phyloP scores from a whole-genome alignment of 2,797 vertebrate genomes.

The Xerus rutilus region DNA sequence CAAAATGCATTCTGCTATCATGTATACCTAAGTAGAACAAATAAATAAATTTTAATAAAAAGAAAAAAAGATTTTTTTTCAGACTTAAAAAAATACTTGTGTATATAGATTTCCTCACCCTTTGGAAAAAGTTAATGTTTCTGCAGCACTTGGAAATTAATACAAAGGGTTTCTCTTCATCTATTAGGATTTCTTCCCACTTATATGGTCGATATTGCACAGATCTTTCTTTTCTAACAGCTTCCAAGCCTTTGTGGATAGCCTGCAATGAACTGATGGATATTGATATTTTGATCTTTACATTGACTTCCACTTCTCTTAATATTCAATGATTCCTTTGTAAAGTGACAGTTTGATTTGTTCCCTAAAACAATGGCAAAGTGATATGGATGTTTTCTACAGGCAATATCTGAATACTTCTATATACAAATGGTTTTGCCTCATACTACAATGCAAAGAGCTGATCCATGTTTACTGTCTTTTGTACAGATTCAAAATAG shows the following conservation, averaged over 20 bases:
- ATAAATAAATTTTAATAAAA: too few relatives aligned
- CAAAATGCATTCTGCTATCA: too few relatives aligned
- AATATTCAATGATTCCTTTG: constrained; percentile 38
- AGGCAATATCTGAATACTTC: not conserved
- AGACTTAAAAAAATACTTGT: not conserved
- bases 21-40: too few relatives aligned
- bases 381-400: not conserved
- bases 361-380: constrained; percentile 35
- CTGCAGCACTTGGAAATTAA: not conserved
- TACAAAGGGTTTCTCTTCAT: not conserved
- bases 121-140: not conserved
- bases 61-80: too few relatives aligned
- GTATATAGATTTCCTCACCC: not conserved
- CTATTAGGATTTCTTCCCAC: not conserved
- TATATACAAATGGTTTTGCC: not conserved
- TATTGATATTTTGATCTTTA: constrained; percentile 57
- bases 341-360: constrained; percentile 34
- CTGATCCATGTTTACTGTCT: constrained; percentile 55
- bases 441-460: constrained; percentile 20
- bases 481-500: constrained; percentile 53
- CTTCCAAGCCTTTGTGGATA: constrained; percentile 26
- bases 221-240: constrained; percentile 40
- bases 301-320: constrained; percentile 40
- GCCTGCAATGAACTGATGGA: not conserved
- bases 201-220: not conserved